Evolutionary conservation across 2,113 vertebrate species (phyloP).

Genomic region (Parus major): DNA sequence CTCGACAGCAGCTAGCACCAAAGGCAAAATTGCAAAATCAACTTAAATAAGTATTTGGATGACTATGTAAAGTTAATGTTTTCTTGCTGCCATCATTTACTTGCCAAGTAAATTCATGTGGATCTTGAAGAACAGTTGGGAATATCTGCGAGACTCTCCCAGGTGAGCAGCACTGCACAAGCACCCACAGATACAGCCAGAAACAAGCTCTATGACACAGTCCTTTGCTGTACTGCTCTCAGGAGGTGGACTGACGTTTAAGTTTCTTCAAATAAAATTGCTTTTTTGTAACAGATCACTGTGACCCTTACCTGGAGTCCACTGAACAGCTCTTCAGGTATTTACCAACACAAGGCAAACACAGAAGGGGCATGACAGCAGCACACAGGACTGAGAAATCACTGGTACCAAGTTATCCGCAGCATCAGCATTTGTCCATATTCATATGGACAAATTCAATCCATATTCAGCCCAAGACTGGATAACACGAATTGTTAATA

Average conservation of each 20-base stretch:
- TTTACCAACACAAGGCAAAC: neutral
- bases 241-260: neutral
- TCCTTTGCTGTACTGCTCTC: neutral
- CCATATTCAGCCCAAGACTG: neutral
- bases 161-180: neutral
- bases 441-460: no score
- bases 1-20: neutral
- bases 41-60: neutral
- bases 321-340: neutral
- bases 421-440: neutral
- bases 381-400: fast-evolving
- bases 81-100: neutral
- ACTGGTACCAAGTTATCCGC: neutral
- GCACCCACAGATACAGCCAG: neutral
- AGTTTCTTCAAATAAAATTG: neutral
- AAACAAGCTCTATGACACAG: neutral
- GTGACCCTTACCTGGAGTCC: neutral
- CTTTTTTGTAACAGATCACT: neutral
- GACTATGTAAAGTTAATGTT: neutral
- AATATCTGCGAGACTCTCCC: neutral
- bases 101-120: neutral
- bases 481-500: neutral
- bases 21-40: neutral
- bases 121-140: neutral
- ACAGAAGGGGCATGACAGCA: neutral